Evolutionary conservation across 2,888 invertebrate genomes (phyloP).

Genomic region (Lasioglossum leucozonium): DNA sequence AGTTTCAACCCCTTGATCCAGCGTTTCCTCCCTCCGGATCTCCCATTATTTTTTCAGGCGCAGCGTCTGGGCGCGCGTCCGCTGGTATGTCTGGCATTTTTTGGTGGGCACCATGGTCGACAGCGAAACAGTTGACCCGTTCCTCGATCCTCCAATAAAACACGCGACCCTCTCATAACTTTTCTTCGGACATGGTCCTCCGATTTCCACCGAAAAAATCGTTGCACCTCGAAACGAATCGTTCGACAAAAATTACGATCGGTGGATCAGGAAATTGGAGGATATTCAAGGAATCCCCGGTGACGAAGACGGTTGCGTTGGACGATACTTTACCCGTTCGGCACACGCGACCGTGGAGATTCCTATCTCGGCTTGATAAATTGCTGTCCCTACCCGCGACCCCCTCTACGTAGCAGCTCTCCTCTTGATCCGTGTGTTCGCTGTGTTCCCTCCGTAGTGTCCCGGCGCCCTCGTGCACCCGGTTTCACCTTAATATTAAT

Average conservation of each 20-base stretch:
- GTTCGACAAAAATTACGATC: neutral
- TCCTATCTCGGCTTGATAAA: constrained; percentile 83
- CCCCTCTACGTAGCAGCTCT: constrained; percentile 32
- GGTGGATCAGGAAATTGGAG: neutral
- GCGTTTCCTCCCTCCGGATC: constrained; percentile 20
- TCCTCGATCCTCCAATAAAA: neutral
- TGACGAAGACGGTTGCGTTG: constrained; percentile 27
- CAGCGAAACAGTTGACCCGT: constrained; percentile 76
- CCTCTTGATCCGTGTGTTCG: constrained; percentile 45
- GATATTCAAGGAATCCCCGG: constrained; percentile 1
- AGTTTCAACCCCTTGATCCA: constrained; percentile 58
- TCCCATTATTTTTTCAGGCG: constrained; percentile 72
- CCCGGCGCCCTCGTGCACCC: constrained; percentile 62
- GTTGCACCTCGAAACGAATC: neutral
- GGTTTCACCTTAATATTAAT: constrained; percentile 82
- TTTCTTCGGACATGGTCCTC: neutral
- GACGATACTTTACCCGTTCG: constrained; percentile 80
- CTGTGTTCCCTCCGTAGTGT: constrained; percentile 41
- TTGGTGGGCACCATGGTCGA: constrained; percentile 69
- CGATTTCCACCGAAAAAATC: neutral
- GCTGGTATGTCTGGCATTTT: constrained; percentile 83
- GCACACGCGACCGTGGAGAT: constrained; percentile 82
- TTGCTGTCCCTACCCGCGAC: constrained; percentile 80
- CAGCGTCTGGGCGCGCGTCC: constrained; percentile 84
- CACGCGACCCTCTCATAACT: neutral